A percentile compares a stretch with the other conserved stretches of the same genome.
Evolutionary conservation across 2,113 vertebrate species (phyloP).

Genomic region (Brienomyrus brachyistius): DNA sequence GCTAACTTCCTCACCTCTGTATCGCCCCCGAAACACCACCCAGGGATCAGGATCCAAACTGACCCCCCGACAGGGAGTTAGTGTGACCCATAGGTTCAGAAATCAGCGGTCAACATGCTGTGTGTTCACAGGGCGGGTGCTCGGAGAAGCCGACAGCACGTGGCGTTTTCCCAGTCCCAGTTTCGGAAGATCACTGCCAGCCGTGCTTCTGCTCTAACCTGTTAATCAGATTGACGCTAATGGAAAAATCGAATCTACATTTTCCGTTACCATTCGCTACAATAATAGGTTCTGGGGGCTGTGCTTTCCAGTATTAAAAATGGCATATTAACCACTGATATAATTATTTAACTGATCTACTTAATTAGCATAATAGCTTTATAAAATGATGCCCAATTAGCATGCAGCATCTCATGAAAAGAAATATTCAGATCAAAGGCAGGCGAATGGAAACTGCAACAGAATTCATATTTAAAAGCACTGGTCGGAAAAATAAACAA

Average conservation of each 20-base stretch:
- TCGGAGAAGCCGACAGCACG: background rate
- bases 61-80: background rate
- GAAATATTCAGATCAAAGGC: background rate
- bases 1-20: background rate
- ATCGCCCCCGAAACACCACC: background rate
- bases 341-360: background rate
- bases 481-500: background rate
- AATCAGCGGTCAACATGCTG: background rate
- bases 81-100: background rate
- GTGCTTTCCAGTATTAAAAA: background rate
- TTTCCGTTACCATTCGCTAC: background rate
- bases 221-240: background rate
- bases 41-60: background rate
- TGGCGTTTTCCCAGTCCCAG: background rate
- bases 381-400: background rate
- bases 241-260: background rate
- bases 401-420: background rate
- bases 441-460: background rate
- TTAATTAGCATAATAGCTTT: slow-evolving; percentile 11
- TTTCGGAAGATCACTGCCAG: background rate
- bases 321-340: background rate
- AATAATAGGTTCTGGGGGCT: background rate
- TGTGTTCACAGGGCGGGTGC: background rate
- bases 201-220: background rate
- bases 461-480: background rate